Evolutionary conservation across 2,797 vertebrate genomes (phyloP), one percentile per base, ranked within the genome.

Genomic region (Peromyscus nudipes): DNA sequence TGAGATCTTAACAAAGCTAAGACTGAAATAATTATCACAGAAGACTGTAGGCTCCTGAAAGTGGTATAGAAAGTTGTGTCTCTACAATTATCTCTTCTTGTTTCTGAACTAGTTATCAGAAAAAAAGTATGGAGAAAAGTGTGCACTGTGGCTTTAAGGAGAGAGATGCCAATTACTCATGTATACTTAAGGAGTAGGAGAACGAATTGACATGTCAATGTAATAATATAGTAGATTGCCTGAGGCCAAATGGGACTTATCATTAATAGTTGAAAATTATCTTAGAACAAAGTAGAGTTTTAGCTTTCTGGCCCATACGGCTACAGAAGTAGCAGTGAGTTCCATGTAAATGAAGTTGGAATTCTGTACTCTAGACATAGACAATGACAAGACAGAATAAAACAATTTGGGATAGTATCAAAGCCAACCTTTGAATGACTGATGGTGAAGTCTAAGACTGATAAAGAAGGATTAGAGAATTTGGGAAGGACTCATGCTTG

Each of bases 221-320:
- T 52, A 64, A 80, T 37, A 69, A 34, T 34, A 40, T 0, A 71
- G 40, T 31, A 27, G 25, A 34, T 13, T 67, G 2, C 57, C 40
- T 27, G 46, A 96, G 27, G 34, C 9, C 2, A 19, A 4, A 31
- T 90, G 19, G 67, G 25, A 16, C 14, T 83, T 80, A 27, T 69
- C 46, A 71, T 93, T 92, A 95, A 87, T 27, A 83, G 57, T 27
- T 76, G 77, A 55, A 87, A 92, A 84, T 80, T 49, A 71, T 73
- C 29, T 46, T n/a, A 73, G 65, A 92, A 46, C 29, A 92, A 83
- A 89, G 65, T 14, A 89, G 34, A 60, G 0, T 79, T 89, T 82
- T 60, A 89, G 4, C 2, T 92, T 94, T 96, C n/a, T 77, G 69
- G 2, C 73, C 64, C 25, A 13, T 34, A 62, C 13, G 21, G 4